These are phyloP conservation scores for Neodon shergylaensis DNA, from an alignment of 2,113 vertebrate species.

Conservation along the genomic window DNA sequence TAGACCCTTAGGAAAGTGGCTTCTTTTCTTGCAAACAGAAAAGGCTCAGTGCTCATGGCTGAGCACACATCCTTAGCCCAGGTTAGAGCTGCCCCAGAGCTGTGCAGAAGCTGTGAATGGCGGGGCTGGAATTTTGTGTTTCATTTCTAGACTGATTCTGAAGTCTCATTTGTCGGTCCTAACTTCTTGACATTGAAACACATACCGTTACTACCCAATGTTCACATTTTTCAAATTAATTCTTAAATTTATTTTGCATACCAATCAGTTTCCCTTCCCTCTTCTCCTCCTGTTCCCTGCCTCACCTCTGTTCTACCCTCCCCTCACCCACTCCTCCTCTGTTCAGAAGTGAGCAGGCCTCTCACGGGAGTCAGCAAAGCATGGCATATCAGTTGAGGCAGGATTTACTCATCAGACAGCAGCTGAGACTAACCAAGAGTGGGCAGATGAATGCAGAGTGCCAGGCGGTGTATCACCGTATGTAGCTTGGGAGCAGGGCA, in stretches of 20 bases:
- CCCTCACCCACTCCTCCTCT: no score
- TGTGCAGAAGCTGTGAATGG: rapidly evolving
- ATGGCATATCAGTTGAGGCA: no score
- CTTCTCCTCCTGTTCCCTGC: no score
- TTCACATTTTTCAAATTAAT: background rate
- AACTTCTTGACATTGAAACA: constrained; percentile 4
- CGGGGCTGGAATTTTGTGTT: background rate
- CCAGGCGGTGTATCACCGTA: background rate
- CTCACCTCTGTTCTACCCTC: no score
- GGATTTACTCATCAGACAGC: background rate
- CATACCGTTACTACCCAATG: background rate
- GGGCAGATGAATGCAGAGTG: background rate
- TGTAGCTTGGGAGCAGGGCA: background rate
- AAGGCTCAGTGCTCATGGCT: rapidly evolving
- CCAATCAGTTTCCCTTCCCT: no score
- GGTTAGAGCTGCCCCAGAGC: background rate
- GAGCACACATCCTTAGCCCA: no score
- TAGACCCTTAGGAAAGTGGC: background rate
- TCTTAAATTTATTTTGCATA: no score
- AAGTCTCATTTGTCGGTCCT: background rate
- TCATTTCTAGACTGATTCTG: background rate
- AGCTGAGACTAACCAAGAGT: constrained; percentile 44
- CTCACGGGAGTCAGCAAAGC: no score
- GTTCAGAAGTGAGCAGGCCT: no score
- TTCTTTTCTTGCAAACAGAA: background rate